A percentile compares a stretch with the other conserved stretches of the same genome.
Conservation (phyloP, 2,797 vertebrate species). For the Microctenopoma steveboyesi region DNA sequence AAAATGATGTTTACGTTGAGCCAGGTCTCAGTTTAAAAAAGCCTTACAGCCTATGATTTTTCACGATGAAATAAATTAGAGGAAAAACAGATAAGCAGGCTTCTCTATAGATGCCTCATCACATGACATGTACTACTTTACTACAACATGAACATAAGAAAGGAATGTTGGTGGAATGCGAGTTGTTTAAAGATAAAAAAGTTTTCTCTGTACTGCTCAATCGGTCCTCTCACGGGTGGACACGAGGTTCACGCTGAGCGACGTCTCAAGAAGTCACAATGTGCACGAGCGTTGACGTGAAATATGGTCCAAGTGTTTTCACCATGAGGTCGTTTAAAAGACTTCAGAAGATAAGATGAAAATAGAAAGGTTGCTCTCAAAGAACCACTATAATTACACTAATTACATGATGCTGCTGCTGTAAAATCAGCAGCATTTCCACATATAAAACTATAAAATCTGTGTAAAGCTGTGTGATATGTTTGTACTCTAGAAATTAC, state of each 20-base stretch:
- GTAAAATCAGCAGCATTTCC: conserved; percentile 61
- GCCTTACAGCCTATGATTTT: conserved; percentile 60
- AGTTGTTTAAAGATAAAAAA: conserved; percentile 10
- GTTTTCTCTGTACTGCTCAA: conserved; percentile 13
- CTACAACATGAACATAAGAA: conserved; percentile 29
- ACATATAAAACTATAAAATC: conserved; percentile 67
- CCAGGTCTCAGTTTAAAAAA: conserved; percentile 28
- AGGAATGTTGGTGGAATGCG: conserved; percentile 45
- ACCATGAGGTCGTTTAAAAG: conserved; percentile 19
- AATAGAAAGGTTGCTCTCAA: conserved; percentile 3
- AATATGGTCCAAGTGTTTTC: background rate
- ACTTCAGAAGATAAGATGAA: conserved; percentile 5
- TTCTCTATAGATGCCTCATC: conserved; percentile 45
- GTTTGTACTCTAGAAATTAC: conserved; percentile 51
- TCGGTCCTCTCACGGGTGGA: conserved; percentile 1
- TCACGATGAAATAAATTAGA: conserved; percentile 79
- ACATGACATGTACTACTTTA: conserved; percentile 35
- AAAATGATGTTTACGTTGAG: conserved; percentile 13
- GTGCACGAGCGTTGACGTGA: conserved; percentile 12
- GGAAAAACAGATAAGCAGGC: conserved; percentile 38
- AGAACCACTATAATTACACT: conserved; percentile 52
- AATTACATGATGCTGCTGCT: conserved; percentile 63
- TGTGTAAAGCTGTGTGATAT: conserved; percentile 47
- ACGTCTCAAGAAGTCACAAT: conserved; percentile 16
- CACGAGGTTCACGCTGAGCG: conserved; percentile 11